Base-by-base conservation (phyloP, 1,140 invertebrate species). In the Bombyx mandarina region DNA sequence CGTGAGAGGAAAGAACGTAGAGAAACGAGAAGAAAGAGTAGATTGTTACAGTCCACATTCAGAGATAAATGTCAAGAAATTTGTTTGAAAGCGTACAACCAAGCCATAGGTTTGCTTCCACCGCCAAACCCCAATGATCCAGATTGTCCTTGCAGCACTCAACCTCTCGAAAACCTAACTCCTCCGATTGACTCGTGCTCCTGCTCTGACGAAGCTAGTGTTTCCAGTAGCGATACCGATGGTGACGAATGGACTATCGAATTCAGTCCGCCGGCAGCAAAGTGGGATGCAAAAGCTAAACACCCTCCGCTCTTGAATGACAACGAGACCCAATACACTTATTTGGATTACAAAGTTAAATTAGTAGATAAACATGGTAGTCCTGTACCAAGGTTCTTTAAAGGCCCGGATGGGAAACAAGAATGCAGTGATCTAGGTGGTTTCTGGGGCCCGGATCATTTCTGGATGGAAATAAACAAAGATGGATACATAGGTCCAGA, bases 401-500 rank as follows among this genome's bases (percentile, higher is more conserved):
- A 79, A 71, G 80, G 82, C n/a, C 83, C 78, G 18, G 82, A 87
- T 62, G 83, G 83, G 6, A 87, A 82, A 62, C 72, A 73, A 22
- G 76, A 79, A 63, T 86, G 83, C 53, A 85, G 80, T 59, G 83
- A 86, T 69, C 63, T 86, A 50, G 83, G 83, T n/a, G 83, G 83
- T 7, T 86, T 85, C 60, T 85, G 81, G 81, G 61, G 71, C 42
- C 75, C 71, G 42, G 63, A 68, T 44, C 69, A 80, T 22, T 48
- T 69, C 35, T 86, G 83, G 83, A 47, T 78, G 56, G 82, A 86
- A 62, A 83, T 86, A 42, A 85, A 79, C 64, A 85, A 79, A 70
- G 83, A 86, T 47, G 83, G 83, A 7, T 86, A 82, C 35, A 78
- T 86, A 54, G 82, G 79, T 12, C 74, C 75, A 4, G 83, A 86